Evolutionary conservation across 2,888 invertebrate genomes (phyloP).

Genomic region (Agapetus fuscipes): DNA sequence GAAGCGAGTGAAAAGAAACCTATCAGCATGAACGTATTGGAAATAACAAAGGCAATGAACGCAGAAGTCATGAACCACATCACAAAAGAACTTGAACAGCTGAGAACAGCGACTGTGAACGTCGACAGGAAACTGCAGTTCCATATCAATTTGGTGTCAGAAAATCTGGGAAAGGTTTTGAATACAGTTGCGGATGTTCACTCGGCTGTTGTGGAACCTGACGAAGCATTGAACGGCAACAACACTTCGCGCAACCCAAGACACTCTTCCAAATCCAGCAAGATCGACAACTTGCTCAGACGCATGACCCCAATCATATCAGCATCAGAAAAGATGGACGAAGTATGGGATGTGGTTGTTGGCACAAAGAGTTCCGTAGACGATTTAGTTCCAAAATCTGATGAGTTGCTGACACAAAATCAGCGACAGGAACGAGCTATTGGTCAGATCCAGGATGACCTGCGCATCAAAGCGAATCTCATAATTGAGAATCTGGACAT

Average conservation of each 20-base stretch:
- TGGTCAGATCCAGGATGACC: constrained; percentile 72
- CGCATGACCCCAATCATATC: constrained; percentile 78
- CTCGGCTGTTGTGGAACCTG: constrained; percentile 71
- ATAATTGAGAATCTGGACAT: constrained; percentile 82
- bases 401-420: constrained; percentile 74
- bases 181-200: constrained; percentile 75
- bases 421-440: constrained; percentile 81
- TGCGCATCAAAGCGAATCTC: constrained; percentile 72
- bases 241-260: constrained; percentile 50
- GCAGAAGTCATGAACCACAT: constrained; percentile 72
- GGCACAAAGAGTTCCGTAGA: constrained; percentile 84
- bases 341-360: constrained; percentile 84
- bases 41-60: constrained; percentile 76
- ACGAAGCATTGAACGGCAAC: constrained; percentile 44
- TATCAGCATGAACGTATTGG: constrained; percentile 71
- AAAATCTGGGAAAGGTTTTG: constrained; percentile 69
- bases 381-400: constrained; percentile 76
- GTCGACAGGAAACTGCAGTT: constrained; percentile 77
- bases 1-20: constrained; percentile 84
- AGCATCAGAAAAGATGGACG: constrained; percentile 84
- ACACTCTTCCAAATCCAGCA: constrained; percentile 49
- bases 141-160: constrained; percentile 74
- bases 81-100: constrained; percentile 68
- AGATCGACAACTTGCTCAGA: constrained; percentile 70
- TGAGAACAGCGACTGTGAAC: constrained; percentile 66